These are phyloP conservation scores for Brachionus angularis DNA, from an alignment of 1,140 invertebrate genomes.

Conservation along the genomic window DNA sequence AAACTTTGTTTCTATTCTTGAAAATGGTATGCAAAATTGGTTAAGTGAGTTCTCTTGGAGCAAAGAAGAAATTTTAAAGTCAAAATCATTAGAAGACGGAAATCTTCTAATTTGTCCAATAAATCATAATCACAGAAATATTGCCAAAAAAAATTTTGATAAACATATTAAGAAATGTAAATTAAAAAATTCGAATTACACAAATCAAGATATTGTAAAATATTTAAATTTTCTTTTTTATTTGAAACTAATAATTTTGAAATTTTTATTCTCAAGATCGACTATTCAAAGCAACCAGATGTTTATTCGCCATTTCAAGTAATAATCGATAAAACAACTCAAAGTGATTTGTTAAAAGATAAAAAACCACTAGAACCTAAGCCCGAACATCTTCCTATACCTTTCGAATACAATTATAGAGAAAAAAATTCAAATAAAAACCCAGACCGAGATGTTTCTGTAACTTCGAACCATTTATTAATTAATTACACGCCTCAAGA, in stretches of 20 bases:
- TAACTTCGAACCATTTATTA: conserved; percentile 7
- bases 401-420: conserved; percentile 13
- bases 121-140: not conserved
- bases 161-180: conserved; percentile 28
- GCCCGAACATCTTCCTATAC: not conserved
- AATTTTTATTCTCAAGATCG: not conserved
- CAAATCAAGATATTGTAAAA: conserved; percentile 12
- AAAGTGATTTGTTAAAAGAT: not conserved
- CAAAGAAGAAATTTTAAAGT: not conserved
- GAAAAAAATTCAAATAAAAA: not conserved
- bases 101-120: conserved; percentile 20
- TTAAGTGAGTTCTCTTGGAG: conserved; percentile 1
- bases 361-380: not conserved
- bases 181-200: not conserved
- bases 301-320: conserved; percentile 26
- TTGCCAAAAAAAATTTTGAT: conserved; percentile 4
- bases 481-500: not conserved
- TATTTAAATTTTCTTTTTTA: not conserved
- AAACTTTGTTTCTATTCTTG: not conserved
- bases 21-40: conserved; percentile 27
- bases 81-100: not conserved
- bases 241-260: not conserved
- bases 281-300: conserved; percentile 14
- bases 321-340: conserved; percentile 8
- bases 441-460: not conserved